A percentile compares a stretch with the other conserved stretches of the same genome.
phyloP scores from a whole-genome alignment of 2,888 invertebrate species.

The Nemotelus pantherinus region DNA sequence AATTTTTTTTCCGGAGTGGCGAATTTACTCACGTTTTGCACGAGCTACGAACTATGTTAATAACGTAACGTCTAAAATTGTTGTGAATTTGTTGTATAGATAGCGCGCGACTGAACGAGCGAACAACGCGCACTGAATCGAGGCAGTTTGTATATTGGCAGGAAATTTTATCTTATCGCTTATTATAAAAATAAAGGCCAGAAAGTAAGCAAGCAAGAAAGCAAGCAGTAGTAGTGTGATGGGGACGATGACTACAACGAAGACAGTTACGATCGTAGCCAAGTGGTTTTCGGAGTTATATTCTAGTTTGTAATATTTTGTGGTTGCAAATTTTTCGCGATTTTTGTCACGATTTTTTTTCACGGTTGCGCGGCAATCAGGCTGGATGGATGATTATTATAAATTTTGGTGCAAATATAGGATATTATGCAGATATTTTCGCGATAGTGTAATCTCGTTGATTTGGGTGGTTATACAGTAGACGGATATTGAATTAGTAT shows the following conservation, averaged over 20 bases:
- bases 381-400: conserved; percentile 2
- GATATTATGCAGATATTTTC: conserved; percentile 12
- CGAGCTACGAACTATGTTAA: not conserved
- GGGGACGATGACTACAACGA: too few species aligned
- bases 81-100: conserved; percentile 15
- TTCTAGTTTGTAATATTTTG: not conserved
- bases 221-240: conserved; percentile 12
- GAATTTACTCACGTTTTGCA: conserved; percentile 15
- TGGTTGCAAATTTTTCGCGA: conserved; percentile 10
- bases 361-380: not conserved
- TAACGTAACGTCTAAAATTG: conserved; percentile 42
- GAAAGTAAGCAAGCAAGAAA: too few species aligned
- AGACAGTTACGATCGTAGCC: too few species aligned
- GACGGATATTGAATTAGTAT: not conserved
- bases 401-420: conserved; percentile 31
- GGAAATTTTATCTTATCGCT: conserved; percentile 35
- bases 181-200: conserved; percentile 21
- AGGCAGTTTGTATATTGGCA: too few species aligned
- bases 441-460: conserved; percentile 33
- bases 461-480: not conserved
- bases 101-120: conserved; percentile 14
- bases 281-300: too few species aligned
- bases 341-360: not conserved
- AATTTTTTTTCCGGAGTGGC: too few species aligned
- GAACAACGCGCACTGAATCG: too few species aligned